phyloP scores from a whole-genome alignment of 2,113 vertebrate species.

The Sapayoa aenigma region DNA sequence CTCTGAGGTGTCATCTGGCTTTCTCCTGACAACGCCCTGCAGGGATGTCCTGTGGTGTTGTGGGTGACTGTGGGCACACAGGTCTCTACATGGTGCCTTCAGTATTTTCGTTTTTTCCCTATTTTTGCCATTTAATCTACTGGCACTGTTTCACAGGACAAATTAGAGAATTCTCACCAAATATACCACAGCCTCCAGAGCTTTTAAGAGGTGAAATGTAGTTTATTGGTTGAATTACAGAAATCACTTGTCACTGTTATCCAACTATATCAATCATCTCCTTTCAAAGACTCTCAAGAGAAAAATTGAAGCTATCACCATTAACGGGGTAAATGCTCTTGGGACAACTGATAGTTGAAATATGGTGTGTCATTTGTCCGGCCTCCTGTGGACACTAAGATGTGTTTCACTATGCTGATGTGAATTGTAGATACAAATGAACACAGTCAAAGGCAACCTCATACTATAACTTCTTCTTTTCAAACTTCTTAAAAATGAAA shows the following conservation, averaged over 20 bases:
- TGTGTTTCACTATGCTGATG: not conserved
- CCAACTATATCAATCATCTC: not conserved
- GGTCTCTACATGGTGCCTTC: fast-evolving
- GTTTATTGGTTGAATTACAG: slow-evolving; percentile 22
- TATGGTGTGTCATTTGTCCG: not conserved
- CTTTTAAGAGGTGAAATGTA: not conserved
- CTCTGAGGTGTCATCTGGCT: not conserved
- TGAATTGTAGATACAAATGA: not conserved
- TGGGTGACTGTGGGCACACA: fast-evolving
- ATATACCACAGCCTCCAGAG: not conserved
- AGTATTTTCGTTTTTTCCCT: not conserved
- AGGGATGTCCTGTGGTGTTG: fast-evolving
- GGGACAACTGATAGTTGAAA: not conserved
- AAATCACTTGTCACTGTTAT: not conserved
- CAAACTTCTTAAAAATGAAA: not conserved
- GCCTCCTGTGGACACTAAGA: not conserved
- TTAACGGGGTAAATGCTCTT: slow-evolving; percentile 29
- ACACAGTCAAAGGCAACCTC: not conserved
- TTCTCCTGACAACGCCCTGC: not conserved
- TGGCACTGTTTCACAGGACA: not conserved
- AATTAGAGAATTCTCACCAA: not conserved
- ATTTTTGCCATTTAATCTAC: not conserved
- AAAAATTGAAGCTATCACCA: slow-evolving; percentile 19
- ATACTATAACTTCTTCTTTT: not conserved
- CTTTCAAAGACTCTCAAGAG: slow-evolving; percentile 35